phyloP scores from a whole-genome alignment of 1,140 invertebrate genomes.

The Portunus trituberculatus region DNA sequence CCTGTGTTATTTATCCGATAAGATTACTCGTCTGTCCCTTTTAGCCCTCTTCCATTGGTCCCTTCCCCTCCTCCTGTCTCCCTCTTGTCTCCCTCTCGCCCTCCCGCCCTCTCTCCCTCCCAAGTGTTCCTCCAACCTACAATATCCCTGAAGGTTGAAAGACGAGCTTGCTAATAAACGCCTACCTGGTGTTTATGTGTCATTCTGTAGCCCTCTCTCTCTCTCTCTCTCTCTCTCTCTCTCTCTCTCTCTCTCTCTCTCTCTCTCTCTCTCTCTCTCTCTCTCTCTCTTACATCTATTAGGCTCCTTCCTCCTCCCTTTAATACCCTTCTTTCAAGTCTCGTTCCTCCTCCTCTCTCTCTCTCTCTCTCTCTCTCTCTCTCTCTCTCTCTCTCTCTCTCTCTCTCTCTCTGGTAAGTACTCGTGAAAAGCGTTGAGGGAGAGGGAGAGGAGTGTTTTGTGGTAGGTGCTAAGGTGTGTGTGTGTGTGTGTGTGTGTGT shows the following conservation, averaged over 20 bases:
- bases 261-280: not conserved
- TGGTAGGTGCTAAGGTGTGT: not conserved
- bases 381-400: not conserved
- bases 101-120: not conserved
- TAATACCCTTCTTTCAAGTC: not conserved
- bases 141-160: conserved; percentile 12
- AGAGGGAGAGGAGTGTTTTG: not conserved
- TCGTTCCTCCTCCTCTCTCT: not conserved
- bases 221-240: too few relatives aligned
- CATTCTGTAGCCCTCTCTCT: not conserved
- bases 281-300: not conserved
- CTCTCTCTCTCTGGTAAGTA: not conserved
- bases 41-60: too few relatives aligned
- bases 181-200: not conserved
- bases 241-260: not conserved
- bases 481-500: conserved; percentile 5
- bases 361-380: not conserved
- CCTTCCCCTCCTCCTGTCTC: not conserved
- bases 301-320: not conserved
- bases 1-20: too few relatives aligned
- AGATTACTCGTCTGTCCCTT: too few relatives aligned
- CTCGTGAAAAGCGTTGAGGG: not conserved
- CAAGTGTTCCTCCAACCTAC: not conserved
- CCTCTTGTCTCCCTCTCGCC: not conserved
- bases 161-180: not conserved